Conservation (phyloP, 2,888 invertebrate species). For the Drosophila histrio region DNA sequence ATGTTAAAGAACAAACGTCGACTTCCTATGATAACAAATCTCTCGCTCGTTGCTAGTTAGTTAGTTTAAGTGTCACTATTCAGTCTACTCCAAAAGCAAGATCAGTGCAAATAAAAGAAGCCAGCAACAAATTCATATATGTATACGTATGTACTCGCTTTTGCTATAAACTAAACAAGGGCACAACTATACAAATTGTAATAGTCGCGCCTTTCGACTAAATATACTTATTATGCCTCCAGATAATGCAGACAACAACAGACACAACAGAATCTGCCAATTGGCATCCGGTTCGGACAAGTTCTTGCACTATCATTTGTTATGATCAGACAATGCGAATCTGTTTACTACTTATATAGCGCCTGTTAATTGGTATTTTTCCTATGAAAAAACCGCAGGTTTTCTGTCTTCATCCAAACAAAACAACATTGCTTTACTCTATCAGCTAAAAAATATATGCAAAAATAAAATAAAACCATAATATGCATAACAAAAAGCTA, state of each 20-base stretch:
- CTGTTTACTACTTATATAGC: constrained; percentile 1
- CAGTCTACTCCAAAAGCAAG: constrained; percentile 16
- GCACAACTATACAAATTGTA: constrained; percentile 27
- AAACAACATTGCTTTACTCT: constrained; percentile 34
- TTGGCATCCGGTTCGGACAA: constrained; percentile 6
- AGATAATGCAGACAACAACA: not conserved
- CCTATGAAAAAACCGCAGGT: constrained; percentile 16
- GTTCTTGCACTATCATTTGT: constrained; percentile 4
- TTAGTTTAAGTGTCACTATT: constrained; percentile 20
- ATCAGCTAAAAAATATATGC: constrained; percentile 30
- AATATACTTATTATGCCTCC: not conserved
- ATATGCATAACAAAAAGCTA: constrained; percentile 47
- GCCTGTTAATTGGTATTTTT: constrained; percentile 6
- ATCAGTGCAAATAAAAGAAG: not conserved
- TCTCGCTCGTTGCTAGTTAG: constrained; percentile 32
- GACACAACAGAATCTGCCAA: not conserved
- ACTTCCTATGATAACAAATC: constrained; percentile 47
- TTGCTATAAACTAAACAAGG: constrained; percentile 30
- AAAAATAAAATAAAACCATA: constrained; percentile 5
- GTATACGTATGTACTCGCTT: constrained; percentile 16
- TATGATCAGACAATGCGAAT: constrained; percentile 2
- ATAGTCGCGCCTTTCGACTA: constrained; percentile 31
- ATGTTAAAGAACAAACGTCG: constrained; percentile 37
- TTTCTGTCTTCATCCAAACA: constrained; percentile 37
- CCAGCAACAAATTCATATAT: constrained; percentile 13